Conservation (phyloP, 2,888 invertebrate genomes). For the Melanostoma mellinum region DNA sequence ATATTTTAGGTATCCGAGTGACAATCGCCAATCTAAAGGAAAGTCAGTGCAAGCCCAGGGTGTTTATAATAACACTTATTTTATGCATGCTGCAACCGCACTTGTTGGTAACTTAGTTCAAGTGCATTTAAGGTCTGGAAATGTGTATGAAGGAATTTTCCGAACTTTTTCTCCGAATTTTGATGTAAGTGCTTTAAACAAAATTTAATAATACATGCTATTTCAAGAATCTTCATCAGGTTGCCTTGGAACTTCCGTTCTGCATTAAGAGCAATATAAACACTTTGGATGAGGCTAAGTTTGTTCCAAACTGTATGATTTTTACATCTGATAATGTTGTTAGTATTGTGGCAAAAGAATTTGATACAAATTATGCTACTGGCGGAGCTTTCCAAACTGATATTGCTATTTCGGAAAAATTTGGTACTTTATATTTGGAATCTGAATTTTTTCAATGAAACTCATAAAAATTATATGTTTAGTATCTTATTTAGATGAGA, state of each 20-base stretch:
- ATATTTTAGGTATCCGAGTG: slow-evolving; percentile 78
- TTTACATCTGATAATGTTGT: slow-evolving; percentile 93
- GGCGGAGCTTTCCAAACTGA: slow-evolving; percentile 95
- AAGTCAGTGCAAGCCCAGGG: slow-evolving; percentile 90
- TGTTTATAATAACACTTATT: slow-evolving; percentile 93
- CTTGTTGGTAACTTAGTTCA: slow-evolving; percentile 92
- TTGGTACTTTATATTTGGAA: slow-evolving; percentile 83
- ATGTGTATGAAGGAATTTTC: slow-evolving; percentile 94
- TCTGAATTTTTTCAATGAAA: slow-evolving; percentile 5
- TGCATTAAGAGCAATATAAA: slow-evolving; percentile 82
- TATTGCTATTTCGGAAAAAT: slow-evolving; percentile 91
- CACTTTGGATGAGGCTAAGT: slow-evolving; percentile 78
- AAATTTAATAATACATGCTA: background rate
- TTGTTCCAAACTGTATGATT: slow-evolving; percentile 82
- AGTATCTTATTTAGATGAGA: slow-evolving; percentile 82
- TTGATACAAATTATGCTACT: slow-evolving; percentile 94
- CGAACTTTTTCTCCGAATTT: slow-evolving; percentile 94
- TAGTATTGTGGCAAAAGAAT: slow-evolving; percentile 90
- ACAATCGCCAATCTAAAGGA: slow-evolving; percentile 83
- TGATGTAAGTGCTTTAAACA: slow-evolving; percentile 84
- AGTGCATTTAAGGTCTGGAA: slow-evolving; percentile 91
- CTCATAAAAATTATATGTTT: background rate
- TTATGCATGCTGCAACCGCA: slow-evolving; percentile 94
- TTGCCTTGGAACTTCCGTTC: slow-evolving; percentile 93
- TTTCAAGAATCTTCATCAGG: slow-evolving; percentile 78